A percentile compares a stretch with the other conserved stretches of the same genome.
phyloP scores from a whole-genome alignment of 2,797 vertebrate species.

The Falco cherrug region DNA sequence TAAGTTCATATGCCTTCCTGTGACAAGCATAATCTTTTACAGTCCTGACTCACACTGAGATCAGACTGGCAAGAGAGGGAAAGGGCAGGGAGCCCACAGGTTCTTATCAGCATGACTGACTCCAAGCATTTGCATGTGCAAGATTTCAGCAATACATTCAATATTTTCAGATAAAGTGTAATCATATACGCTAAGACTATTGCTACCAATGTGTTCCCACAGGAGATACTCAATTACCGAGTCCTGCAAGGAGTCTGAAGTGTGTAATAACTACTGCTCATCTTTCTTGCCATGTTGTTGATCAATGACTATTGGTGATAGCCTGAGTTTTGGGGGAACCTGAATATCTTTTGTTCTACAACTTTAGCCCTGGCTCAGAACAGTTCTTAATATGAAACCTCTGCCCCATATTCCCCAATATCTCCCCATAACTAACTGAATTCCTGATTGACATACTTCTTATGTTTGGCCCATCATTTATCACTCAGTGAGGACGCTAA shows the following conservation, averaged over 20 bases:
- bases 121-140: rapidly evolving
- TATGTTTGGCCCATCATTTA: neutral
- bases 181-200: neutral
- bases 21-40: neutral
- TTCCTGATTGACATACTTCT: neutral
- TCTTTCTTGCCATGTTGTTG: neutral
- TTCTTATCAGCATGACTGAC: neutral
- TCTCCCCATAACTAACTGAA: neutral
- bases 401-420: neutral
- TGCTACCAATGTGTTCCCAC: neutral
- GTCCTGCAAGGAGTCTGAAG: neutral
- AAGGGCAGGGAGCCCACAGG: neutral
- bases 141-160: neutral
- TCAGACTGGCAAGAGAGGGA: neutral
- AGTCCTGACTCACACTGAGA: neutral
- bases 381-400: neutral
- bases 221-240: neutral
- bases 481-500: neutral
- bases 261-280: neutral
- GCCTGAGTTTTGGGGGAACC: neutral
- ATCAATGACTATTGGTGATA: neutral
- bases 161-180: neutral
- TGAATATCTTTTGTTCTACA: neutral
- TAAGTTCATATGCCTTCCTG: neutral
- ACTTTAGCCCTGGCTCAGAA: neutral